Evolutionary conservation across 2,888 invertebrate species (phyloP), one percentile per base, ranked within the genome.

Genomic region (Euzophera pinguis): DNA sequence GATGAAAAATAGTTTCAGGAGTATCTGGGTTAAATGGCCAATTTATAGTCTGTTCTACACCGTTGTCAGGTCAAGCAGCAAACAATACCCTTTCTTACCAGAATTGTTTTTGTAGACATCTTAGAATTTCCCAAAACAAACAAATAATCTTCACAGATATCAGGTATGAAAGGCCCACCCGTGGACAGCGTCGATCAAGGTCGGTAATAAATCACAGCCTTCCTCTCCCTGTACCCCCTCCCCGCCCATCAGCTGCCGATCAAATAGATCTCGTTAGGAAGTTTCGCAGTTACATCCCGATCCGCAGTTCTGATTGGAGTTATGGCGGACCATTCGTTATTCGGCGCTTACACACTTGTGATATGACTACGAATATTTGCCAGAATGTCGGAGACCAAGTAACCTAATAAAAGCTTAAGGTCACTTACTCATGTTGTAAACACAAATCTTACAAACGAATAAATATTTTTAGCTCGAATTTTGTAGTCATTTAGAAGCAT

Each of bases 201-300:
- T 34, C 47, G 38, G 50, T 42, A 56, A 53, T 57, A 52, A 53
- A 56, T 54, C 51, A 55, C 52, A 43, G 2, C 22, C 10, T 41
- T 3, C 41, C 41, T n/a, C n/a, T n/a, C 14, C 17, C 17, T 4
- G 9, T 41, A 2, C 1, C n/a, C 27, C 41, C 10, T 9, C 39
- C 13, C 1, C 9, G 1, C 8, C 35, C 34, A 17, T 34, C 34
- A 47, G 47, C 48, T 10, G 35, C 35, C 35, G 49, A 51, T 43
- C 54, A 51, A 48, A 54, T 41, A 32, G 54, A 52, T 52, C 54
- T 55, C 49, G 49, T 55, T 52, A 52, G 48, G 34, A 45, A 50
- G 45, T 50, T 50, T 37, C 32, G 50, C 39, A 39, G 50, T 35
- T 38, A 45, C 41, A 47, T 47, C 47, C 35, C 50, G 39, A 50